Conservation (phyloP, 2,888 invertebrate species). For the Dorcus hopei region DNA sequence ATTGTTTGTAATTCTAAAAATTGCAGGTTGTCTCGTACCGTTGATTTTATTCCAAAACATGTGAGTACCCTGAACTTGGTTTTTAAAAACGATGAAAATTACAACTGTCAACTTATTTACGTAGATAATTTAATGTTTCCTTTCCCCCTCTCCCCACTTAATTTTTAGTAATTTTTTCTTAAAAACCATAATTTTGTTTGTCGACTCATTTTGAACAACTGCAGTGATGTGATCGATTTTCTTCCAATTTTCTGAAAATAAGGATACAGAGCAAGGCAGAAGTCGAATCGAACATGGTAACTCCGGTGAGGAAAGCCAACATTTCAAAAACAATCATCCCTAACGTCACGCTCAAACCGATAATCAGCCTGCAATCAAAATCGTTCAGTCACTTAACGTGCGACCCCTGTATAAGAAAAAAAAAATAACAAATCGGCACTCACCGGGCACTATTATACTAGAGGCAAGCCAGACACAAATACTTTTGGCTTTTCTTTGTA, state of each 20-base stretch:
- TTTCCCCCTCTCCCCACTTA: too few species aligned
- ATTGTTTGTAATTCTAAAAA: too few species aligned
- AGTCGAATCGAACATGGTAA: conserved; percentile 70
- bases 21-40: too few species aligned
- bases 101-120: too few species aligned
- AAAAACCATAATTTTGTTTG: too few species aligned
- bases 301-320: conserved; percentile 65
- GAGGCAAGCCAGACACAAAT: not conserved
- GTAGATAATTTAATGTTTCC: too few species aligned
- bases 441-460: not conserved
- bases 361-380: conserved; percentile 59
- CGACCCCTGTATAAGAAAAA: not conserved
- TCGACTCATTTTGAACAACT: too few species aligned
- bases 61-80: too few species aligned
- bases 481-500: not conserved
- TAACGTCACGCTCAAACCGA: conserved; percentile 60
- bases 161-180: too few species aligned
- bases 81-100: too few species aligned
- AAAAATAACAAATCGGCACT: not conserved
- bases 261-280: conserved; percentile 74
- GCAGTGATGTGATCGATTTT: too few species aligned
- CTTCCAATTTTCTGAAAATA: conserved; percentile 31
- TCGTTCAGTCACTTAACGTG: not conserved
- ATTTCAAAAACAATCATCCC: conserved; percentile 62
- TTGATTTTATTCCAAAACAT: too few species aligned